These are phyloP conservation scores for Corticium candelabrum DNA, from an alignment of 37 sponge, comb jelly and placozoan species.

Conservation along the genomic window DNA sequence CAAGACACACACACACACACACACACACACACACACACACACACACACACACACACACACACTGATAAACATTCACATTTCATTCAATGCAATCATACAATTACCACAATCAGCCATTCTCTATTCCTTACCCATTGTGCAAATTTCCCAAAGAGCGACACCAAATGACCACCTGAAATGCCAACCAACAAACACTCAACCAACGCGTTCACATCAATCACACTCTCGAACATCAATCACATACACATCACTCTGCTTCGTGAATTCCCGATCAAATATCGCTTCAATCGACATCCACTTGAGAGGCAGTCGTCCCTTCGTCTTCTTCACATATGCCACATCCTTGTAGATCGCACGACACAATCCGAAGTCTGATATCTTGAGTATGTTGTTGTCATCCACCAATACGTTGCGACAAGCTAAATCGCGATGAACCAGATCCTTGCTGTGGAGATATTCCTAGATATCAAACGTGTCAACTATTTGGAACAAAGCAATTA, in stretches of 20 bases:
- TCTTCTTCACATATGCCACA: background rate
- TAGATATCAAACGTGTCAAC: too few species aligned
- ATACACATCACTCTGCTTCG: background rate
- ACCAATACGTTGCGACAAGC: conserved; percentile 1
- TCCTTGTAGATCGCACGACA: background rate
- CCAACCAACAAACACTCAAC: background rate
- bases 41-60: too few species aligned
- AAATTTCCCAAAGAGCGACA: background rate
- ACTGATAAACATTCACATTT: too few species aligned
- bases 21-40: too few species aligned
- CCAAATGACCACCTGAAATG: background rate
- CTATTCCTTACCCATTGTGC: background rate
- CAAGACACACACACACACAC: too few species aligned
- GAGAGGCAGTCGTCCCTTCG: background rate
- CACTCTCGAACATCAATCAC: background rate
- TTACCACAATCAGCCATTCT: background rate
- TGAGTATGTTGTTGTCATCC: background rate
- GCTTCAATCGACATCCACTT: conserved; percentile 2
- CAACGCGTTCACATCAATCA: too few species aligned
- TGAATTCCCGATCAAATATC: background rate
- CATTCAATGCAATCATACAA: too few species aligned
- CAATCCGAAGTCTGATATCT: background rate
- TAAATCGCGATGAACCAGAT: background rate
- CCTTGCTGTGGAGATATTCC: background rate
- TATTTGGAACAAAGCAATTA: too few species aligned